Evolutionary conservation across 2,888 invertebrate species (phyloP).

Genomic region (Nemotelus pantherinus): DNA sequence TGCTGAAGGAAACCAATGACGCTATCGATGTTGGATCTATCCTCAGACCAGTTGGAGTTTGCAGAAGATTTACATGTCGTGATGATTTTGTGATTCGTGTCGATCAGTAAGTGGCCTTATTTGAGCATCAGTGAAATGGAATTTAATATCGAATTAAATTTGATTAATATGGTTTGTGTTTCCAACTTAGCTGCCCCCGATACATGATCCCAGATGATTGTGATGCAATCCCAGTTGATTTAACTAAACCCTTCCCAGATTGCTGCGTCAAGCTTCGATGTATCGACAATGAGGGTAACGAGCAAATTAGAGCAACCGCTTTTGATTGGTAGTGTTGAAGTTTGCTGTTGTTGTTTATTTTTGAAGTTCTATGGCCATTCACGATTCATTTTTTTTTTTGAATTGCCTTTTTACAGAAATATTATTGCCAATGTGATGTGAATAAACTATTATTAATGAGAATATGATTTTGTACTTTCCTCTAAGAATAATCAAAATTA

Average conservation of each 20-base stretch:
- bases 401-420: too few species aligned
- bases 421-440: too few species aligned
- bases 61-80: conserved; percentile 43
- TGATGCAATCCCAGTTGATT: conserved; percentile 38
- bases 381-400: too few species aligned
- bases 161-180: too few species aligned
- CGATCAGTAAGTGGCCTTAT: conserved; percentile 26
- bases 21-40: conserved; percentile 27
- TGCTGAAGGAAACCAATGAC: conserved; percentile 7
- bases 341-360: neutral
- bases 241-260: conserved; percentile 45
- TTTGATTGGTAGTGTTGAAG: conserved; percentile 1
- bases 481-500: too few species aligned
- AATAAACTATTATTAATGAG: too few species aligned
- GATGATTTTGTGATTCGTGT: conserved; percentile 44
- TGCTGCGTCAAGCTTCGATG: conserved; percentile 61
- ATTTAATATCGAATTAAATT: neutral
- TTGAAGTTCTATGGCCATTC: neutral
- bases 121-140: neutral
- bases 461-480: too few species aligned
- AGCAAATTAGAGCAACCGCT: conserved; percentile 9
- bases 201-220: conserved; percentile 32
- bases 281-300: conserved; percentile 39
- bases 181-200: conserved; percentile 30
- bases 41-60: conserved; percentile 31